A percentile compares a stretch with the other conserved stretches of the same genome.
Conservation (phyloP, 1,140 invertebrate genomes). For the Drosophila equinoxialis region DNA sequence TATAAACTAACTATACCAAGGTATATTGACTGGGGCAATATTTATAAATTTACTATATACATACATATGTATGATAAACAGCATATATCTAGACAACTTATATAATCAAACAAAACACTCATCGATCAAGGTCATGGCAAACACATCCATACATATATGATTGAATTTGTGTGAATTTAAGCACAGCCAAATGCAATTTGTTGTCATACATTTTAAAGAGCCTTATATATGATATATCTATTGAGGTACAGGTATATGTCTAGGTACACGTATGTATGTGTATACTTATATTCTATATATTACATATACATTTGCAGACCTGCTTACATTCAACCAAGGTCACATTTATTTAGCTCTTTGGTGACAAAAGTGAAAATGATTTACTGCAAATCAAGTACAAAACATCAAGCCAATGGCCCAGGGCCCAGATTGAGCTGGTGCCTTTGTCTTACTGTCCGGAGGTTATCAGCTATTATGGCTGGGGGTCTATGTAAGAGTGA, state of each 20-base stretch:
- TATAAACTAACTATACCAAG: slow-evolving; percentile 21
- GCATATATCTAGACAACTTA: slow-evolving; percentile 43
- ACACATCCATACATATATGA: slow-evolving; percentile 25
- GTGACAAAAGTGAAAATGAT: slow-evolving; percentile 66
- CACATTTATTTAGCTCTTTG: slow-evolving; percentile 41
- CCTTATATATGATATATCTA: slow-evolving; percentile 22
- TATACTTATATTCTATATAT: slow-evolving; percentile 18
- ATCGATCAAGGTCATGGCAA: slow-evolving; percentile 55
- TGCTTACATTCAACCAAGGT: slow-evolving; percentile 41
- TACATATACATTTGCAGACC: background rate
- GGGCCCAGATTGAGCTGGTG: slow-evolving; percentile 11
- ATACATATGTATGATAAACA: background rate
- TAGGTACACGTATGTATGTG: slow-evolving; percentile 16
- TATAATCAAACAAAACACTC: slow-evolving; percentile 41
- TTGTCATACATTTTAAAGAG: slow-evolving; percentile 19
- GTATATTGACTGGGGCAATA: slow-evolving; percentile 25
- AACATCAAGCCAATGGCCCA: slow-evolving; percentile 53
- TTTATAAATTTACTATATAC: background rate
- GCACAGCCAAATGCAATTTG: slow-evolving; percentile 19
- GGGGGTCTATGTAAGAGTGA: slow-evolving; percentile 41
- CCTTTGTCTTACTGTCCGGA: slow-evolving; percentile 8
- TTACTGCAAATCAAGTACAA: slow-evolving; percentile 33
- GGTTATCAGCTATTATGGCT: slow-evolving; percentile 56
- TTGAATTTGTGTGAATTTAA: slow-evolving; percentile 47
- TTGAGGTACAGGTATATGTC: background rate